phyloP scores from a whole-genome alignment of 2,888 invertebrate genomes.

The Sclerodermus sp. region DNA sequence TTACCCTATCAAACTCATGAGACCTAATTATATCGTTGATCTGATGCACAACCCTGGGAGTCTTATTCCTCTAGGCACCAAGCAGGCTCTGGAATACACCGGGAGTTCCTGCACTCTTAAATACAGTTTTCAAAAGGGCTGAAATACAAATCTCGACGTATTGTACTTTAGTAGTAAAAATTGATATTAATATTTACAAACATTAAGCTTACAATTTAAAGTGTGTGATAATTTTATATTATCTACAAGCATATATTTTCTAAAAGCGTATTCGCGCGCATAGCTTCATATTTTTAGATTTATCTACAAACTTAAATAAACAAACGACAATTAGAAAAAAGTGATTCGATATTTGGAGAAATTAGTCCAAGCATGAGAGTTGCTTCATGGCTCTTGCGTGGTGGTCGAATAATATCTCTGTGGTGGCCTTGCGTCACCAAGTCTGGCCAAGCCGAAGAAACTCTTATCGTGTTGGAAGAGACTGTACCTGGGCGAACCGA shows the following conservation, averaged over 20 bases:
- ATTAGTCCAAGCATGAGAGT: not conserved
- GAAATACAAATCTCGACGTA: no score
- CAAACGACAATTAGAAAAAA: no score
- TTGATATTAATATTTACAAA: no score
- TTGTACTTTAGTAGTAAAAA: no score
- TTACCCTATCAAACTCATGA: conserved; percentile 62
- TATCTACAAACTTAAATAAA: no score
- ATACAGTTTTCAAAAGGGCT: not conserved
- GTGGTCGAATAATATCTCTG: conserved; percentile 15
- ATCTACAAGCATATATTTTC: no score
- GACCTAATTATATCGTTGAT: conserved; percentile 67
- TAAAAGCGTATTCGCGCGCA: no score
- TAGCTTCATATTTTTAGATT: no score
- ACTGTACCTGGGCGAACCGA: conserved; percentile 69
- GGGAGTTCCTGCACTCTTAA: conserved; percentile 1
- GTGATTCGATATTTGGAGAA: no score
- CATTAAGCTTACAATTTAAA: no score
- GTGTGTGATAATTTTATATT: no score
- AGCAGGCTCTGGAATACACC: conserved; percentile 55
- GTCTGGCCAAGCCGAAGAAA: conserved; percentile 79
- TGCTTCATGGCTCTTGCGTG: not conserved
- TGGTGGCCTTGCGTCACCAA: conserved; percentile 61
- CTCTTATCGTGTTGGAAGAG: conserved; percentile 76
- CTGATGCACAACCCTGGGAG: conserved; percentile 60
- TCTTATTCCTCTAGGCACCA: conserved; percentile 54